Evolutionary conservation across 1,140 invertebrate species (phyloP).

Genomic region (Saccostrea cuccullata): DNA sequence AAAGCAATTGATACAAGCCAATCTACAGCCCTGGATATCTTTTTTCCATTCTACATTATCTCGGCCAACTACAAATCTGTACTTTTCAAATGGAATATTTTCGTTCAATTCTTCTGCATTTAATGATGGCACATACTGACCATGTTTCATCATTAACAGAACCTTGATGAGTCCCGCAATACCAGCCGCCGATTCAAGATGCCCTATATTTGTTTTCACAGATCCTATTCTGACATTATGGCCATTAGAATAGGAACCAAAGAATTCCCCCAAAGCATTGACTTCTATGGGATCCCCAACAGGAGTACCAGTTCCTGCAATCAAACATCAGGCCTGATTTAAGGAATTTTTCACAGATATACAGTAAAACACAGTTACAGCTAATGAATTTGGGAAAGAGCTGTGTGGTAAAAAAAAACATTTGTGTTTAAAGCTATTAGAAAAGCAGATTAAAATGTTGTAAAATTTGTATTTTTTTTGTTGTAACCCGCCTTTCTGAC

Average conservation of each 20-base stretch:
- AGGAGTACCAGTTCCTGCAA: constrained; percentile 50
- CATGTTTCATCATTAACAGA: not conserved
- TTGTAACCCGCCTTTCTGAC: no score
- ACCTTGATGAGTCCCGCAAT: not conserved
- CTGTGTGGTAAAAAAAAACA: no score
- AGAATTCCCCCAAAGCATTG: constrained; percentile 24
- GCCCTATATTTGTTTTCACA: not conserved
- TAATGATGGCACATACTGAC: constrained; percentile 91
- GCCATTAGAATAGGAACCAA: not conserved
- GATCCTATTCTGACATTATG: not conserved
- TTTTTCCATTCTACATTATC: constrained; percentile 87
- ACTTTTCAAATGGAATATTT: constrained; percentile 84
- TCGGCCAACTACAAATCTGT: constrained; percentile 81
- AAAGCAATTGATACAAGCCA: constrained; percentile 94
- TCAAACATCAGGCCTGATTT: not conserved
- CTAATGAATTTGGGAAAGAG: no score
- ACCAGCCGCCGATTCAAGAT: not conserved
- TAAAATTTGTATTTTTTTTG: no score
- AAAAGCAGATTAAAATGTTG: no score
- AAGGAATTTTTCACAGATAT: not conserved
- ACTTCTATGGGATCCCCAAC: constrained; percentile 63
- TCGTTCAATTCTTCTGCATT: constrained; percentile 91
- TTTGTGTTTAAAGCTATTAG: no score
- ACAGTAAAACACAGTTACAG: not conserved
- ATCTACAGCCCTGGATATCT: constrained; percentile 84